phyloP scores from a whole-genome alignment of 2,888 invertebrate species.

The Erpobdella octoculata region DNA sequence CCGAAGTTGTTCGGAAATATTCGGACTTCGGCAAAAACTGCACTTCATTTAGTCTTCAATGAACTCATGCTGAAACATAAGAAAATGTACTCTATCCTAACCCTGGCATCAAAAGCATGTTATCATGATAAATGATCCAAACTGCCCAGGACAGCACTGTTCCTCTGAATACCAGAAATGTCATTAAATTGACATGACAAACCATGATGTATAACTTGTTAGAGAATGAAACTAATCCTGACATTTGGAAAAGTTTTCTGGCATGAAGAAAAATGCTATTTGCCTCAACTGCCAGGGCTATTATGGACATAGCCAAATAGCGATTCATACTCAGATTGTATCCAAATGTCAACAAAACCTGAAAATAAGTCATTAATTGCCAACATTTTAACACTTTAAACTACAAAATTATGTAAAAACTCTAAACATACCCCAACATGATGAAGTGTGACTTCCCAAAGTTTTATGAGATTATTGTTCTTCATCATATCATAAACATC shows the following conservation, averaged over 20 bases:
- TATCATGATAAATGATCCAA: no score
- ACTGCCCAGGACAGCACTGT: conserved; percentile 9
- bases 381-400: no score
- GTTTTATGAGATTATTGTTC: neutral
- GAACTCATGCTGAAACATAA: no score
- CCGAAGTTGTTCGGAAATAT: no score
- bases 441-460: neutral
- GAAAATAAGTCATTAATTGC: neutral
- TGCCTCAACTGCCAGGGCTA: neutral
- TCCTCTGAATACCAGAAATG: neutral
- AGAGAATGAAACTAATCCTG: neutral
- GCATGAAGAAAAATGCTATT: conserved; percentile 2
- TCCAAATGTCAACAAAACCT: neutral
- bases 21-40: no score
- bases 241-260: neutral
- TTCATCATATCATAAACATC: neutral
- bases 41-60: no score
- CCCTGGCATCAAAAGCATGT: no score
- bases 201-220: neutral
- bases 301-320: neutral
- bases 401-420: no score
- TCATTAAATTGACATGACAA: neutral
- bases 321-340: neutral
- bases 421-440: neutral
- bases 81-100: no score